Evolutionary conservation across 1,140 invertebrate species (phyloP).

Genomic region (Drosophila tropicalis): DNA sequence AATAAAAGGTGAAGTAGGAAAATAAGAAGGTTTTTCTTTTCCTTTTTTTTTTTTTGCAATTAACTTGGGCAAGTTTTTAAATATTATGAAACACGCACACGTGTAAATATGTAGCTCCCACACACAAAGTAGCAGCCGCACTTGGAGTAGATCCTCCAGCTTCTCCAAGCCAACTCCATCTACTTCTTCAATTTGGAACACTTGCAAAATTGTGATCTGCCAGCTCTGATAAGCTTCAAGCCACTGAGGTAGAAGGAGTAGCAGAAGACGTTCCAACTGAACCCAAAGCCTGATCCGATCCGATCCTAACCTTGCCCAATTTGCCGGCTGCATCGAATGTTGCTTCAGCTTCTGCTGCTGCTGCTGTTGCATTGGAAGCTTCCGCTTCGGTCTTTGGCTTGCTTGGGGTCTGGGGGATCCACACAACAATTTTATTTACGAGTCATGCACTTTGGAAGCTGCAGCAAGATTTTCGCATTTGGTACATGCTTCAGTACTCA

Average conservation of each 20-base stretch:
- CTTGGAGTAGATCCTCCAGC: background rate
- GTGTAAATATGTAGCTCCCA: slow-evolving; percentile 45
- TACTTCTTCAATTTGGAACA: slow-evolving; percentile 37
- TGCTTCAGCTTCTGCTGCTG: slow-evolving; percentile 15
- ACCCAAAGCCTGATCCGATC: slow-evolving; percentile 19
- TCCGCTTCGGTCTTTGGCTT: slow-evolving; percentile 51
- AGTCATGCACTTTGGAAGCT: slow-evolving; percentile 69
- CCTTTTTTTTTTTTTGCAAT: slow-evolving; percentile 68
- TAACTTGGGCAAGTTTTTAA: slow-evolving; percentile 72
- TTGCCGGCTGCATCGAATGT: slow-evolving; percentile 66
- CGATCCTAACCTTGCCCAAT: slow-evolving; percentile 61
- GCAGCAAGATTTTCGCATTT: slow-evolving; percentile 62
- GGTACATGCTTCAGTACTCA: slow-evolving; percentile 50
- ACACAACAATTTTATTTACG: slow-evolving; percentile 81
- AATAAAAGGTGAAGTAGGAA: slow-evolving; percentile 6
- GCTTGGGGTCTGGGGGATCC: background rate
- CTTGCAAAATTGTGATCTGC: slow-evolving; percentile 51
- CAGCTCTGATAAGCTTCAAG: slow-evolving; percentile 14
- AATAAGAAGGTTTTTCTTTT: slow-evolving; percentile 21
- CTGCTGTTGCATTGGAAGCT: slow-evolving; percentile 51
- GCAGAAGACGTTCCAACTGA: slow-evolving; percentile 32
- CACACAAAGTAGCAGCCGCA: slow-evolving; percentile 30
- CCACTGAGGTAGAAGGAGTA: slow-evolving; percentile 8
- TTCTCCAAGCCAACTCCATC: background rate
- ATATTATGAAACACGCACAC: slow-evolving; percentile 77